Evolutionary conservation across 2,113 vertebrate species (phyloP).

Genomic region (Rhinolophus ferrumequinum): DNA sequence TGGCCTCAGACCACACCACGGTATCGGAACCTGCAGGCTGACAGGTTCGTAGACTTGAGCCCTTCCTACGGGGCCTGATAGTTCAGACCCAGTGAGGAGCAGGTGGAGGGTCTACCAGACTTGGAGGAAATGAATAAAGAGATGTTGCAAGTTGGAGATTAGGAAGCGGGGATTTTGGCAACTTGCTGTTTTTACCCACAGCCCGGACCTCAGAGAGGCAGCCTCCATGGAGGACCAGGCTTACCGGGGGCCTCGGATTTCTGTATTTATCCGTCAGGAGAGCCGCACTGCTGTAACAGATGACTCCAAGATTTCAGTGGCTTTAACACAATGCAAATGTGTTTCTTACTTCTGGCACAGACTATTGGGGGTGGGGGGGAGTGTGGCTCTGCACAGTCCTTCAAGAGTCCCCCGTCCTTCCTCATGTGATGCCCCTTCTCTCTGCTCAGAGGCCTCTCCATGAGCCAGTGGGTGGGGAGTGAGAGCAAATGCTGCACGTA

Average conservation of each 20-base stretch:
- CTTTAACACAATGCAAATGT: neutral
- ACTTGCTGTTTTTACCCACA: neutral
- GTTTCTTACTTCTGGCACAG: neutral
- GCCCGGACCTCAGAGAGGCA: neutral
- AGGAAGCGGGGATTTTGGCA: neutral
- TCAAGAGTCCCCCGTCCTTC: neutral
- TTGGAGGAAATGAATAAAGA: neutral
- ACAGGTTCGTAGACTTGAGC: fast-evolving
- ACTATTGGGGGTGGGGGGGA: neutral
- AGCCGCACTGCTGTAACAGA: neutral
- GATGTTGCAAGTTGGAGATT: neutral
- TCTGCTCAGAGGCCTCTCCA: neutral
- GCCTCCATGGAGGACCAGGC: neutral
- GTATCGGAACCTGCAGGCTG: neutral
- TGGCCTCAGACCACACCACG: neutral
- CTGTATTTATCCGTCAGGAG: neutral
- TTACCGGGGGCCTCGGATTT: neutral
- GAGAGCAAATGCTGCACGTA: fast-evolving
- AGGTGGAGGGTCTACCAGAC: neutral
- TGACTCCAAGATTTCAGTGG: neutral
- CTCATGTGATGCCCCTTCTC: neutral
- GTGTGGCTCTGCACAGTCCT: neutral
- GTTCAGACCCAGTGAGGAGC: neutral
- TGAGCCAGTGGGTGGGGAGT: fast-evolving
- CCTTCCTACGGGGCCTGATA: fast-evolving